phyloP scores from a whole-genome alignment of 2,888 invertebrate species.

The Pseudococcus viburni region DNA sequence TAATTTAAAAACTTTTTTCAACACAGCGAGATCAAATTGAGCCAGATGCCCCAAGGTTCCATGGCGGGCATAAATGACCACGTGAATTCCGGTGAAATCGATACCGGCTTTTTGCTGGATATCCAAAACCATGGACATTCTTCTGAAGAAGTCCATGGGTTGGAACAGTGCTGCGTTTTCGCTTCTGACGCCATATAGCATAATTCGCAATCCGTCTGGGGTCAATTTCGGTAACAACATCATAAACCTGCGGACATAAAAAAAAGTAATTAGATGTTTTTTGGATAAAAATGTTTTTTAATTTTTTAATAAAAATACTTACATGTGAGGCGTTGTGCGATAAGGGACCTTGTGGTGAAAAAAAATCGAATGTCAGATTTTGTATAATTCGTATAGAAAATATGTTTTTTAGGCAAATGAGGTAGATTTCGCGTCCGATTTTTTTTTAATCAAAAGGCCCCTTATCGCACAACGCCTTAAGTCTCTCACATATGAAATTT shows the following conservation, averaged over 20 bases:
- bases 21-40: conserved; percentile 68
- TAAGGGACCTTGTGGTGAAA: too few relatives aligned
- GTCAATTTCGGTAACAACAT: conserved; percentile 69
- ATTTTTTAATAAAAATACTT: too few relatives aligned
- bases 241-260: conserved; percentile 67
- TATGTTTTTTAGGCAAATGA: too few relatives aligned
- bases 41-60: conserved; percentile 68
- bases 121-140: conserved; percentile 69
- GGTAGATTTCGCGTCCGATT: too few relatives aligned
- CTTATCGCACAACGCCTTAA: too few relatives aligned
- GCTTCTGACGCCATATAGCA: conserved; percentile 68
- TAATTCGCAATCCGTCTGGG: conserved; percentile 68
- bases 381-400: too few relatives aligned
- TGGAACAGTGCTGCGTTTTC: conserved; percentile 68
- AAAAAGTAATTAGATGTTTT: too few relatives aligned
- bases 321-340: too few relatives aligned
- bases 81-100: conserved; percentile 69
- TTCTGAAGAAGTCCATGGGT: conserved; percentile 67
- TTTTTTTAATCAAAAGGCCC: too few relatives aligned
- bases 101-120: conserved; percentile 69
- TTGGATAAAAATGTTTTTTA: too few relatives aligned
- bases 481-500: too few relatives aligned
- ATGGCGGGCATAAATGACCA: conserved; percentile 69
- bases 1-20: conserved; percentile 68
- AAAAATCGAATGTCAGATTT: too few relatives aligned